Evolutionary conservation across 2,797 vertebrate species (phyloP).

Genomic region (Cuniculus paca): DNA sequence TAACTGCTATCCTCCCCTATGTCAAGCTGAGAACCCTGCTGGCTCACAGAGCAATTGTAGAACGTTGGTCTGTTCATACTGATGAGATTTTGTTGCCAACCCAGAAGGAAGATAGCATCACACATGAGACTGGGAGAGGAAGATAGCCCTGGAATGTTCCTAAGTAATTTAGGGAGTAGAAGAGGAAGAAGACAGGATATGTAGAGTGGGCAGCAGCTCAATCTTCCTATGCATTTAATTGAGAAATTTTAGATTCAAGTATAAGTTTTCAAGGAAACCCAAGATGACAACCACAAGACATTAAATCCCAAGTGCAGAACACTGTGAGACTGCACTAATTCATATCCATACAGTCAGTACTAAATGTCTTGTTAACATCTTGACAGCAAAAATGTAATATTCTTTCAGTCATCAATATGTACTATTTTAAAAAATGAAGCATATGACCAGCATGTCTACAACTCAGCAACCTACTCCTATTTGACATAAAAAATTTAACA

Average conservation of each 20-base stretch:
- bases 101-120: neutral
- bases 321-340: neutral
- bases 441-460: neutral
- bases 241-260: neutral
- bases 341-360: neutral
- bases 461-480: neutral
- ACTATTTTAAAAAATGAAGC: neutral
- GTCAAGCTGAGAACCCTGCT: too few species aligned
- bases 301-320: neutral
- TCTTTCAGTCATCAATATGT: neutral
- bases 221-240: neutral
- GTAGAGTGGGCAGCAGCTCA: neutral
- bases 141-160: neutral
- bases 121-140: neutral
- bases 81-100: neutral
- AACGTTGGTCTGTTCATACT: neutral
- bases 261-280: neutral
- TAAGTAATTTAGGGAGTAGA: neutral
- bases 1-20: neutral
- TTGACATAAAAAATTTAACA: conserved; percentile 1
- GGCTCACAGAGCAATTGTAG: neutral
- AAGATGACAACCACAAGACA: neutral
- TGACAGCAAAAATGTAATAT: neutral
- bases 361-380: neutral
- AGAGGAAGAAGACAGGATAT: too few species aligned